A percentile compares a stretch with the other conserved stretches of the same genome.
phyloP scores from a whole-genome alignment of 1,140 invertebrate species.

The Pogonomyrmex californicus region DNA sequence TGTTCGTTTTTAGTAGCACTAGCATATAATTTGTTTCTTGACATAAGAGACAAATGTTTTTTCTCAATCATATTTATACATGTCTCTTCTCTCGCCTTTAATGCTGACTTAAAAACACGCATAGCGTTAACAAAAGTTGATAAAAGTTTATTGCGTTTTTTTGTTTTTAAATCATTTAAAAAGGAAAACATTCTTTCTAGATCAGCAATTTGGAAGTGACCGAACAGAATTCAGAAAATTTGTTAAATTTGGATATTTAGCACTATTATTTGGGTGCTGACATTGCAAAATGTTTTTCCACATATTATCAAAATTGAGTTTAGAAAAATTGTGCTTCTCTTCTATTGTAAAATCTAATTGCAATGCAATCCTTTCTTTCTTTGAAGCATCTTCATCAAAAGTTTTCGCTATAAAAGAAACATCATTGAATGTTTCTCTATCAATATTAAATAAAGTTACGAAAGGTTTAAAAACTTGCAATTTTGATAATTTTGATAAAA shows the following conservation, averaged over 20 bases:
- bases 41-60: neutral
- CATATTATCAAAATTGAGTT: too few species aligned
- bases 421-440: neutral
- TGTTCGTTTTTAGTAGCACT: too few species aligned
- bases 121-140: neutral
- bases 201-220: neutral
- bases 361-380: neutral
- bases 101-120: neutral
- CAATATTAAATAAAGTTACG: neutral
- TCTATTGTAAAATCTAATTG: too few species aligned
- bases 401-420: neutral
- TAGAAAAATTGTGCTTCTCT: too few species aligned
- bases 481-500: neutral
- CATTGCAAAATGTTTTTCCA: neutral
- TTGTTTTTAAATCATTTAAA: neutral
- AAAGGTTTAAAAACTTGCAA: neutral
- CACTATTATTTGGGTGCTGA: neutral
- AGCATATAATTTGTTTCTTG: too few species aligned
- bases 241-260: neutral
- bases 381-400: neutral
- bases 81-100: neutral
- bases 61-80: neutral
- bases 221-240: neutral
- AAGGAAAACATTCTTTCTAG: neutral
- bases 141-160: neutral